Evolutionary conservation across 1,140 invertebrate genomes (phyloP), one percentile per base, ranked within the genome.

Genomic region (Globodera rostochiensis): DNA sequence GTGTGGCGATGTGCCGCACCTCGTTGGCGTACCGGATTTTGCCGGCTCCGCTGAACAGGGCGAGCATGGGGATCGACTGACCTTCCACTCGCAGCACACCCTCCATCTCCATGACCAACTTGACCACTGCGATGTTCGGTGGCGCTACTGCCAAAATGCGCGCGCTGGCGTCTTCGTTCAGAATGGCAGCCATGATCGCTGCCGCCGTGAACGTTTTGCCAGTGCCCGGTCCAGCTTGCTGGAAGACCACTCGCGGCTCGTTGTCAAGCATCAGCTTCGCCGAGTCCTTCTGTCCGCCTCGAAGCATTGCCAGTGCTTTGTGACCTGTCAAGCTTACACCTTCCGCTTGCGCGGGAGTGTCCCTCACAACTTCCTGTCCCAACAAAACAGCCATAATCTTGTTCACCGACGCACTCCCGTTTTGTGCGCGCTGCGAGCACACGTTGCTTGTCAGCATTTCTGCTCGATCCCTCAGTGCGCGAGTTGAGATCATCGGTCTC

Each of bases 81-180:
- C 15, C 57, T 36, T 60, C 57, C 9, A 60, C 15, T 36, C n/a
- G 21, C 73, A 74, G 15, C 1, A 36, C 73, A 0, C 45, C 21
- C n/a, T 74, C 21, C 73, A 74, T 74, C 11, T 74, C 73, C 36
- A 50, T n/a, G 7, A 74, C 73, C 4, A 74, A 25, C 73, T 74
- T 74, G 1, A 7, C 4, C 3, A 74, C 73, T n/a, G 73, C 73
- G 21, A 74, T 74, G 73, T 74, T 74, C 1, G 73, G 73, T 19
- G 73, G 73, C 46, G 73, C 25, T 25, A 25, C 25, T 25, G 25
- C 25, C 25, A 25, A 25, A 25, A 25, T 25, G 25, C 25, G 0
- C 73, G 45, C 21, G 49, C 73, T 4, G 5, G 73, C 73, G 36
- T 74, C 73, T 6, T 57, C n/a, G 0, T 46, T n/a, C 47, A 74